Percentiles rank a stretch among this genome's conserved stretches.
Evolutionary conservation across 2,797 vertebrate genomes (phyloP).

Genomic region (Hirundo rustica): DNA sequence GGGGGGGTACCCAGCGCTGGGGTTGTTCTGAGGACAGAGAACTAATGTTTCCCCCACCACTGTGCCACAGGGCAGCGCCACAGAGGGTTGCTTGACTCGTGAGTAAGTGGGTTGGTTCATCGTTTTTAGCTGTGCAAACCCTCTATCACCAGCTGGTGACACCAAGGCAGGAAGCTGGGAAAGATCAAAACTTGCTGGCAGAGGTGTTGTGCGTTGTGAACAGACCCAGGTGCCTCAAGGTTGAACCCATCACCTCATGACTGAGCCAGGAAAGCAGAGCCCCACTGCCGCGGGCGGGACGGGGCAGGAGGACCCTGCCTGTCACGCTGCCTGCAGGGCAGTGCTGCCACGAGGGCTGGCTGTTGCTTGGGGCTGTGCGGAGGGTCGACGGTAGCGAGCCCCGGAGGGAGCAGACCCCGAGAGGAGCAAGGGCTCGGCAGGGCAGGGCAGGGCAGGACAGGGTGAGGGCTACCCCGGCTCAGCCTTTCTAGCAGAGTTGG

Average conservation of each 20-base stretch:
- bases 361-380: neutral
- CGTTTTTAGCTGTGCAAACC: neutral
- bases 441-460: neutral
- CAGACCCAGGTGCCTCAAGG: neutral
- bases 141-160: neutral
- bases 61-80: neutral
- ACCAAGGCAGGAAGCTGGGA: neutral
- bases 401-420: neutral
- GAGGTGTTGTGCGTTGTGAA: neutral
- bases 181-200: neutral
- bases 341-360: neutral
- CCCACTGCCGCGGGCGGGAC: neutral
- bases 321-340: neutral
- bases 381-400: fast-evolving
- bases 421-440: neutral
- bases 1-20: neutral
- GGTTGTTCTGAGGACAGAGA: neutral
- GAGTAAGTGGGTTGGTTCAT: neutral
- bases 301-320: neutral
- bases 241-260: neutral
- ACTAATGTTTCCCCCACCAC: neutral
- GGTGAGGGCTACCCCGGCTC: neutral
- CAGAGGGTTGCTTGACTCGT: neutral
- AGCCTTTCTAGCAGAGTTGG: neutral
- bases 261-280: neutral